These are phyloP conservation scores for Aurelia sp. DNA, from an alignment of 30 jellyfish, hydroid and myxozoan species.

Conservation along the genomic window DNA sequence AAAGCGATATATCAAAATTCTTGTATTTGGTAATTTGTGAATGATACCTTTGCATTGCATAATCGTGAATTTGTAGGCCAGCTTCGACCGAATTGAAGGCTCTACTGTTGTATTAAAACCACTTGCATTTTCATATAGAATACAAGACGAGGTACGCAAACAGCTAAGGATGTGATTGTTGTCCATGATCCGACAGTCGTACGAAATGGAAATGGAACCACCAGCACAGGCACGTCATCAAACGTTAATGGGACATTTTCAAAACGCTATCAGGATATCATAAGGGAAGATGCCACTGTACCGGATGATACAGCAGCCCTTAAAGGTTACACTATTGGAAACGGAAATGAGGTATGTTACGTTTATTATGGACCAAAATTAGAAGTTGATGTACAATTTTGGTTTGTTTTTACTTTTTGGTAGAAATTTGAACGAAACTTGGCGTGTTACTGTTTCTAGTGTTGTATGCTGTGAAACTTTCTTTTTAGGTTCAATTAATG, in stretches of 20 bases:
- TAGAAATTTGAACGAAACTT: too few species aligned
- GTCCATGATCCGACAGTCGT: slow-evolving; percentile 72
- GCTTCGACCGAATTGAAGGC: too few species aligned
- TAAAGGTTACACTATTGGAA: slow-evolving; percentile 25
- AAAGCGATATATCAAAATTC: too few species aligned
- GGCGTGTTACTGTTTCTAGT: too few species aligned
- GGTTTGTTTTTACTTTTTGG: too few species aligned
- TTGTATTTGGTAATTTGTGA: too few species aligned
- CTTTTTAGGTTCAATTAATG: too few species aligned
- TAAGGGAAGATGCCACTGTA: slow-evolving; percentile 59
- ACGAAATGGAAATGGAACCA: slow-evolving; percentile 40
- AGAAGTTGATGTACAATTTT: too few species aligned
- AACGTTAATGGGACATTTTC: slow-evolving; percentile 63
- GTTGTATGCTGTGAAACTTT: too few species aligned
- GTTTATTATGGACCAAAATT: not conserved
- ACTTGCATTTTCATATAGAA: slow-evolving; percentile 1
- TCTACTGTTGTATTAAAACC: too few species aligned
- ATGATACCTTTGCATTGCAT: too few species aligned
- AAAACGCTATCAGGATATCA: slow-evolving; percentile 61
- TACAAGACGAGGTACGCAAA: slow-evolving; percentile 64
- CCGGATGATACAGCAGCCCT: slow-evolving; percentile 56
- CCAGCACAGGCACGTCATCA: slow-evolving; percentile 64
- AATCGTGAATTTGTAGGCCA: too few species aligned
- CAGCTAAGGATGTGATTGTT: slow-evolving; percentile 66
- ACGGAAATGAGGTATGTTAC: slow-evolving; percentile 57